Evolutionary conservation across 2,888 invertebrate species (phyloP).

Genomic region (Noctua janthina): DNA sequence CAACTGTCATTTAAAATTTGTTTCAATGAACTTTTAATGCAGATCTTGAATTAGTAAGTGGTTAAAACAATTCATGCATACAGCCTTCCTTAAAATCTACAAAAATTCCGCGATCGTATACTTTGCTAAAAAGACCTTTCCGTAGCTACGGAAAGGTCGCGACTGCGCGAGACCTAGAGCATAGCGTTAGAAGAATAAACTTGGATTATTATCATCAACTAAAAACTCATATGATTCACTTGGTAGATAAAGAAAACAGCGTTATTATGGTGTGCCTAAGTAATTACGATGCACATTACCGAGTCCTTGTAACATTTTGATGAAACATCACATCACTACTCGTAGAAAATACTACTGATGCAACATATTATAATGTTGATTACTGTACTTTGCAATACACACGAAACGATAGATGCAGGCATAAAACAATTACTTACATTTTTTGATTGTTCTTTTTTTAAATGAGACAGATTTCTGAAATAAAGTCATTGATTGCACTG

Average conservation of each 20-base stretch:
- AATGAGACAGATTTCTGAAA: conserved; percentile 6
- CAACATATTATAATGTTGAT: conserved; percentile 68
- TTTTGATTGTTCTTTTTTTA: conserved; percentile 6
- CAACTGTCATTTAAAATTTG: conserved; percentile 26
- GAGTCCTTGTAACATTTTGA: conserved; percentile 82
- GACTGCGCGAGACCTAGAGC: conserved; percentile 32
- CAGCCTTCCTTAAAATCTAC: conserved; percentile 15
- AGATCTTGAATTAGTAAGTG: conserved; percentile 9
- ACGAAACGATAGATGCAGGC: conserved; percentile 40
- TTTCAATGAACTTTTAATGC: conserved; percentile 11
- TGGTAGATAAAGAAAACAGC: conserved; percentile 64
- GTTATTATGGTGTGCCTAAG: conserved; percentile 72
- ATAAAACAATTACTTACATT: conserved; percentile 35
- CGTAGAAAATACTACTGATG: conserved; percentile 68
- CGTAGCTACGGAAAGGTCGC: conserved; percentile 24
- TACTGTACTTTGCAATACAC: conserved; percentile 60
- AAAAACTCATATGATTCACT: conserved; percentile 64
- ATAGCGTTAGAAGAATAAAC: conserved; percentile 38
- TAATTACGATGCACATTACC: conserved; percentile 75
- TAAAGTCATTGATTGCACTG: neutral
- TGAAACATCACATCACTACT: conserved; percentile 69
- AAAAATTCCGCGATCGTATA: conserved; percentile 11
- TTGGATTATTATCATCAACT: conserved; percentile 58
- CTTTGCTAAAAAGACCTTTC: neutral
- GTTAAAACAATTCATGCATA: neutral